Conservation (phyloP, 2,888 invertebrate genomes). For the Xiphydria camelus region DNA sequence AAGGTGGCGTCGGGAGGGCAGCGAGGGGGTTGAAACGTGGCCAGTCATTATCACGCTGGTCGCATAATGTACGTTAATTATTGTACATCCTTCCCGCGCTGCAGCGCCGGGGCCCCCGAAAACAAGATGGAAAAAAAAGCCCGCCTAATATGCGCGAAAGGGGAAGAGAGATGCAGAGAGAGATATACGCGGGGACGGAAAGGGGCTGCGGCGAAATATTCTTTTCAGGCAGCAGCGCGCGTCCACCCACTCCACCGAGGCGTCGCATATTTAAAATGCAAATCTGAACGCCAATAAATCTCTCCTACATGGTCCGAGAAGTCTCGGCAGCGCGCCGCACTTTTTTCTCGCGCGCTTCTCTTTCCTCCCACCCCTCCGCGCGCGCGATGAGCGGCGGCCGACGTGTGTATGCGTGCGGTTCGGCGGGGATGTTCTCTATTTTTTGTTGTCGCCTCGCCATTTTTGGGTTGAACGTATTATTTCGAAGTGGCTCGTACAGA, state of each 20-base stretch:
- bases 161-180: not conserved
- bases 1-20: not conserved
- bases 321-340: too few relatives aligned
- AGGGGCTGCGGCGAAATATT: not conserved
- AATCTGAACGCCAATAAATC: conserved; percentile 48
- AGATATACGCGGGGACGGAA: not conserved
- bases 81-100: too few relatives aligned
- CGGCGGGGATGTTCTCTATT: not conserved
- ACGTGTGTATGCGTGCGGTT: too few relatives aligned
- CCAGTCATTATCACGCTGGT: not conserved
- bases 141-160: not conserved
- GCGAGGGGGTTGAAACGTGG: too few relatives aligned
- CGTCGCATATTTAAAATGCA: conserved; percentile 48
- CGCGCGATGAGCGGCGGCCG: too few relatives aligned
- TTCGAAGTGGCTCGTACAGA: too few relatives aligned
- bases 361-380: not conserved
- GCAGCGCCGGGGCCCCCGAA: too few relatives aligned
- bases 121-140: not conserved
- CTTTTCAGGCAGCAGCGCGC: not conserved
- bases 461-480: too few relatives aligned
- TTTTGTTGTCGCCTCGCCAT: too few relatives aligned
- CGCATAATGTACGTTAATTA: conserved; percentile 1
- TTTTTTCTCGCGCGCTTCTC: not conserved
- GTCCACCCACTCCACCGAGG: conserved; percentile 12
- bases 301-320: conserved; percentile 33